Evolutionary conservation across 2,888 invertebrate genomes (phyloP), one percentile per base, ranked within the genome.

Genomic region (Venustoraphidia nigricollis): DNA sequence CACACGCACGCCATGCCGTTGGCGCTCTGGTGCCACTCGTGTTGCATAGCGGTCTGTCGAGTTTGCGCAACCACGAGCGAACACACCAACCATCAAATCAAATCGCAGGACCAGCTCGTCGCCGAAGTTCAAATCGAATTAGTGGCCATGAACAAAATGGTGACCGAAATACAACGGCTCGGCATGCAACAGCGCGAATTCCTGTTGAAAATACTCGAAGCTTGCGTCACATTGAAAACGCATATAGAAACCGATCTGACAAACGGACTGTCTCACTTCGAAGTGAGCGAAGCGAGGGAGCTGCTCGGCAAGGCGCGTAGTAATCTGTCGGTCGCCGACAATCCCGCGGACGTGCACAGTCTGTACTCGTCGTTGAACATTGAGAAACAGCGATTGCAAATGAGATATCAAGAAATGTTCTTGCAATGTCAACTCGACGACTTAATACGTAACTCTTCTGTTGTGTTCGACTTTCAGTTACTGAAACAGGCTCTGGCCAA

Each of bases 211-310:
- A 78, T 84, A 44, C 69, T 82, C 52, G 84, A 85, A 61, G 80
- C 83, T 38, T 81, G 83, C 64, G 78, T 81, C 43, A 79, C 81
- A 50, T 65, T 85, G 44, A 84, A 84, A 62, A 77, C 81, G 50
- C 81, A 82, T 65, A 79, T 85, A 45, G 84, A 84, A 65, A 78
- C 80, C 44, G 83, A 84, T 61, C 69, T 85, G 54, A 76, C 79
- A 53, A 79, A 77, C 58, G 80, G 81, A 55, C 72, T 77, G 62
- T 75, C 77, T 41, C 77, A 79, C 51, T 70, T 76, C 53, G 81
- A 82, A 60, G 70, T 82, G 52, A 72, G 75, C 51, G 81, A 82
- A 55, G 77, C 80, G 51, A 71, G 77, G 34, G 80, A 80, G 55
- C 71, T 75, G 37, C 63, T 81, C 44, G 73, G 74, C 44, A 78